phyloP scores from a whole-genome alignment of 2,797 vertebrate genomes.

The Distichodus sexfasciatus region DNA sequence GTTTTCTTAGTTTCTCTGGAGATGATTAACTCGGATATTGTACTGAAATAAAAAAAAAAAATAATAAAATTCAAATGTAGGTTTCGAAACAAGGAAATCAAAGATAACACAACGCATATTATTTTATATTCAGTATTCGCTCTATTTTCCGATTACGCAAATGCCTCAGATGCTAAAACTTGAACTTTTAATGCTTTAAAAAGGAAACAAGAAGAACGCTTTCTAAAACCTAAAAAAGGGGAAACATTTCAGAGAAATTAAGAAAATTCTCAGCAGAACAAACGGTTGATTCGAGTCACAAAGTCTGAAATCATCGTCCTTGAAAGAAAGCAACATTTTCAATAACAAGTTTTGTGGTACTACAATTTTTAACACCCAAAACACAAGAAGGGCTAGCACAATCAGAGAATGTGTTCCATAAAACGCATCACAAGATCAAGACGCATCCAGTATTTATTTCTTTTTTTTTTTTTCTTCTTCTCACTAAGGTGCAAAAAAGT shows the following conservation, averaged over 20 bases:
- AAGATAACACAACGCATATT: constrained; percentile 60
- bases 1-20: constrained; percentile 67
- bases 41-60: constrained; percentile 72
- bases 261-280: constrained; percentile 55
- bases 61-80: constrained; percentile 72
- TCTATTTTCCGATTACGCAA: constrained; percentile 60
- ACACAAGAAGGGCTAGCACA: constrained; percentile 83
- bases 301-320: constrained; percentile 33
- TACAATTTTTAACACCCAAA: constrained; percentile 85
- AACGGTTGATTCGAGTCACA: constrained; percentile 34
- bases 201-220: constrained; percentile 61
- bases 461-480: constrained; percentile 54
- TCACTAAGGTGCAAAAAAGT: constrained; percentile 77
- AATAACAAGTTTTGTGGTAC: constrained; percentile 66
- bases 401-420: constrained; percentile 88
- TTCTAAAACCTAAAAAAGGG: constrained; percentile 62
- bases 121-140: constrained; percentile 61
- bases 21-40: constrained; percentile 71
- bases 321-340: constrained; percentile 65
- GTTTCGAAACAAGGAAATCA: constrained; percentile 60
- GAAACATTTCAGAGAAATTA: constrained; percentile 59
- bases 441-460: constrained; percentile 83
- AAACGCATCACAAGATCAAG: constrained; percentile 86
- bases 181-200: constrained; percentile 64
- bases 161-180: constrained; percentile 61